Evolutionary conservation across 2,797 vertebrate genomes (phyloP), one percentile per base, ranked within the genome.

Genomic region (Geotrypetes seraphini): DNA sequence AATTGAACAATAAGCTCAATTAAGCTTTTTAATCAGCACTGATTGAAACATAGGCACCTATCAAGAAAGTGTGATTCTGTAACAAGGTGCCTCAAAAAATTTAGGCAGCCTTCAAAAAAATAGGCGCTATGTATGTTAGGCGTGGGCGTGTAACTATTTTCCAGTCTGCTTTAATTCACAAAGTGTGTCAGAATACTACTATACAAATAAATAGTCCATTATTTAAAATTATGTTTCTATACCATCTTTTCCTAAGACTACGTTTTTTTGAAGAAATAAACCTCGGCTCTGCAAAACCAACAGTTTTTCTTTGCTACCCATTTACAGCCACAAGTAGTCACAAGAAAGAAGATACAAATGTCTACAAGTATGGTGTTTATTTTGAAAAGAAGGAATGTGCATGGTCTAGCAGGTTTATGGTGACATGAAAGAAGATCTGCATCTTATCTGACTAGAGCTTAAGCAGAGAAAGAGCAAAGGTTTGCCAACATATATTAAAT

Each of bases 401-500:
- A 58, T 28, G 12, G 45, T 36, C 22, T 22, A 53, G 30, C 33
- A 27, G 29, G 38, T 47, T 57, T 55, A 59, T 25, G 31, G 53
- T 36, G 48, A 59, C 44, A 39, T 30, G 45, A 52, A 60, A 57
- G 40, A 52, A 41, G 47, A 47, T 43, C 53, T 66, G 60, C 24
- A 53, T 51, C 43, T 59, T 67, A 53, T 61, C 58, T 55, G 35
- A 47, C 31, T n/a, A 3, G 50, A 53, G 51, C 57, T 63, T 47
- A 63, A 3, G 13, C 22, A 31, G 25, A 25, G 24, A 46, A 64
- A 46, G 53, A 29, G 36, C 16, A 50, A 63, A 63, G 22, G 22
- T 53, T 54, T 57, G 33, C 29, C 42, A 62, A 28, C 2, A 39
- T 13, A 43, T 34, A 28, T 33, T 66, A 65, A 65, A 62, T 50